Evolutionary conservation across 2,888 invertebrate species (phyloP).

Genomic region (Acronicta leporina): DNA sequence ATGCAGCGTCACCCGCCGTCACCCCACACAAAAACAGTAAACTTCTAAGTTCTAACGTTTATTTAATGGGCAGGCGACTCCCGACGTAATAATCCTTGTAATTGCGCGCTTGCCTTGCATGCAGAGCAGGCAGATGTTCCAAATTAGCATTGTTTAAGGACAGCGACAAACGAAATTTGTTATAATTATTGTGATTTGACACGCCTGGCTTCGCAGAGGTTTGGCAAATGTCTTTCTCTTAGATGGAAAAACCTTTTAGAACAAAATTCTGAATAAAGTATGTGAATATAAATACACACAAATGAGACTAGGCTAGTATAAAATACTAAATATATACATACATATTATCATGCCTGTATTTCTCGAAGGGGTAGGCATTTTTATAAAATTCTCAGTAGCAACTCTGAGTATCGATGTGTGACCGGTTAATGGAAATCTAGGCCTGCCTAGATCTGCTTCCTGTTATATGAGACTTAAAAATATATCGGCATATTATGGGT

Average conservation of each 20-base stretch:
- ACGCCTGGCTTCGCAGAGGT: conserved; percentile 33
- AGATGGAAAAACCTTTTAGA: no score
- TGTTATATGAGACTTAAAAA: no score
- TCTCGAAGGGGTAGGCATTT: no score
- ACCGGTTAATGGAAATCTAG: no score
- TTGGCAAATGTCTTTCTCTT: conserved; percentile 21
- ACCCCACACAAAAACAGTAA: conserved; percentile 73
- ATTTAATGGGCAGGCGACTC: conserved; percentile 80
- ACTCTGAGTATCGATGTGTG: no score
- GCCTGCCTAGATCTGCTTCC: no score
- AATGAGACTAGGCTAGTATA: no score
- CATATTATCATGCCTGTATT: no score
- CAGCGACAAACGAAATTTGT: conserved; percentile 70
- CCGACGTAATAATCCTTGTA: conserved; percentile 80
- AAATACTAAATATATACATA: no score
- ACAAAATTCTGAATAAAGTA: no score
- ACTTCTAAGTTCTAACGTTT: conserved; percentile 76
- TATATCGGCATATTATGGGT: no score
- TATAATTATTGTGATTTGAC: conserved; percentile 71
- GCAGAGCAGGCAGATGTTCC: conserved; percentile 81
- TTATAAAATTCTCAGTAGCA: no score
- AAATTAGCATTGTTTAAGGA: conserved; percentile 80
- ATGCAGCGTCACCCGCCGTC: conserved; percentile 57
- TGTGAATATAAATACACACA: not conserved
- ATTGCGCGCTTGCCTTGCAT: conserved; percentile 78